These are phyloP conservation scores for Rhagonycha lutea DNA, from an alignment of 2,888 invertebrate species.

Conservation along the genomic window DNA sequence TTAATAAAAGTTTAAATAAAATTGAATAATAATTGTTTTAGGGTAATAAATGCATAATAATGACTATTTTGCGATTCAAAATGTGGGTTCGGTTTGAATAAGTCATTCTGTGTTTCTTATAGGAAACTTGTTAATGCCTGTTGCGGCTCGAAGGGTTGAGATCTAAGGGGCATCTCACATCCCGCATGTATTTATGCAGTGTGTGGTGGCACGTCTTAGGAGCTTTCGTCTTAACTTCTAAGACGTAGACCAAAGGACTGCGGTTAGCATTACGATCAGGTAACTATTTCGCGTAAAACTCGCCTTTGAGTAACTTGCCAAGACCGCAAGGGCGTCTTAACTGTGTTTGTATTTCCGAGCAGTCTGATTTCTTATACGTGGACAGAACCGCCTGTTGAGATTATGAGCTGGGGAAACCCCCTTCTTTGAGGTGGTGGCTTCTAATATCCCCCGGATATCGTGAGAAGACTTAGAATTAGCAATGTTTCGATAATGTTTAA, in stretches of 20 bases:
- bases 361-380: conserved; percentile 39
- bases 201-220: conserved; percentile 39
- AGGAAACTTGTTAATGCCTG: conserved; percentile 44
- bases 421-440: conserved; percentile 26
- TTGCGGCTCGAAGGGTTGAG: conserved; percentile 32
- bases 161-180: conserved; percentile 36
- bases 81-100: conserved; percentile 38
- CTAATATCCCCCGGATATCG: conserved; percentile 32
- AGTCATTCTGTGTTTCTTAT: conserved; percentile 43
- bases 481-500: conserved; percentile 34
- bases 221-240: conserved; percentile 42
- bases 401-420: conserved; percentile 31
- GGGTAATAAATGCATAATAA: not conserved
- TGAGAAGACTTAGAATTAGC: conserved; percentile 33
- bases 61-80: conserved; percentile 16
- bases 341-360: conserved; percentile 36
- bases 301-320: conserved; percentile 45
- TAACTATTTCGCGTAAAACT: conserved; percentile 46
- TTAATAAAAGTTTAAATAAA: not conserved
- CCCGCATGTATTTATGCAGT: conserved; percentile 44
- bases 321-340: conserved; percentile 38
- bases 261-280: conserved; percentile 52
- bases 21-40: not conserved
- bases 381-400: conserved; percentile 32
- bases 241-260: conserved; percentile 45